A percentile compares a stretch with the other conserved stretches of the same genome.
Evolutionary conservation across 2,888 invertebrate species (phyloP).

Genomic region (Thumatha senex): DNA sequence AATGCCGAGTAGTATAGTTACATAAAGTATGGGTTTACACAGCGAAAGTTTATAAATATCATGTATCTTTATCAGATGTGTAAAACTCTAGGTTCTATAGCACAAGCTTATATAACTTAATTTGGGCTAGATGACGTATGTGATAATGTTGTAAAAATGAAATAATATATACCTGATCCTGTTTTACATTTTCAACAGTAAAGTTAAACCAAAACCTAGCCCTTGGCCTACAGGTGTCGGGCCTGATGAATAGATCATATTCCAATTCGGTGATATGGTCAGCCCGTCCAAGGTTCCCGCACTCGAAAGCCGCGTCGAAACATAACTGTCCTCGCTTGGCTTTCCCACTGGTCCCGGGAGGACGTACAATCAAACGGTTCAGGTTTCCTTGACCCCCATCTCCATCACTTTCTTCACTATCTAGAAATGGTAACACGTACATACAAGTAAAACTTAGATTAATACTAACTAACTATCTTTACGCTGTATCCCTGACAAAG

Average conservation of each 20-base stretch:
- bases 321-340: conserved; percentile 98
- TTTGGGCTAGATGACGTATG: no score
- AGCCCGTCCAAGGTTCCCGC: conserved; percentile 97
- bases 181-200: conserved; percentile 96
- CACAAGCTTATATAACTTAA: no score
- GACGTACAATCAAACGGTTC: conserved; percentile 93
- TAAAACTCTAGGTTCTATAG: no score
- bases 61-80: no score
- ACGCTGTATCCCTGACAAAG: no score
- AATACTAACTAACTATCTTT: no score
- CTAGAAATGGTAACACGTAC: conserved; percentile 64
- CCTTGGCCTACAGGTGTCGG: conserved; percentile 97
- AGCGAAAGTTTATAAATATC: no score
- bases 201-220: conserved; percentile 99
- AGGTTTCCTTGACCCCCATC: conserved; percentile 97
- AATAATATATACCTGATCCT: conserved; percentile 91
- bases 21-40: no score
- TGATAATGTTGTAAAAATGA: no score
- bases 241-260: conserved; percentile 97
- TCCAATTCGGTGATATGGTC: conserved; percentile 97
- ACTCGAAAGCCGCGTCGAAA: conserved; percentile 98
- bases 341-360: conserved; percentile 96
- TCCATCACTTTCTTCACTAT: conserved; percentile 95
- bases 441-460: no score
- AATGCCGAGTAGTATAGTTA: no score